These are phyloP conservation scores for Podarcis siculus DNA, from an alignment of 2,797 vertebrate species.

Conservation along the genomic window DNA sequence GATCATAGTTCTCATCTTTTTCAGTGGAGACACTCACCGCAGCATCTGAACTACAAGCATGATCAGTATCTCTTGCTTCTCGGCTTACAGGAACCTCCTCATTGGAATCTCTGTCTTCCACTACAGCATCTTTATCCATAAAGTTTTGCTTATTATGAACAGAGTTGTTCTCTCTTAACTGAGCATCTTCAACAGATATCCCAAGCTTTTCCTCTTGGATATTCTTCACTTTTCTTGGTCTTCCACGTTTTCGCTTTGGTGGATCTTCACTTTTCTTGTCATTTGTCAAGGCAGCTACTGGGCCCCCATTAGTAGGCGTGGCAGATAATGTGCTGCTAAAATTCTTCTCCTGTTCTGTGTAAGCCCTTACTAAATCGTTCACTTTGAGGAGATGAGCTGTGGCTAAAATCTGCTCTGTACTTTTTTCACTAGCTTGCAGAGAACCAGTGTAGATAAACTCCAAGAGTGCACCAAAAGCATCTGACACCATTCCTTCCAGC, in stretches of 20 bases:
- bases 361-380: conserved; percentile 85
- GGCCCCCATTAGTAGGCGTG: conserved; percentile 13
- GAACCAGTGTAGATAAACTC: conserved; percentile 95
- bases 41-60: conserved; percentile 57
- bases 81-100: conserved; percentile 50
- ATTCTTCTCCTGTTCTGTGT: conserved; percentile 75
- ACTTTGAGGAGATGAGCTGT: conserved; percentile 89
- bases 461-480: conserved; percentile 85
- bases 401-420: conserved; percentile 85
- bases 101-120: conserved; percentile 29
- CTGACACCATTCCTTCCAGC: conserved; percentile 87
- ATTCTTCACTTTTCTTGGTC: conserved; percentile 82
- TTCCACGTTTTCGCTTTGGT: conserved; percentile 87
- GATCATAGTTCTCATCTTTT: conserved; percentile 78
- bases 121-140: conserved; percentile 45
- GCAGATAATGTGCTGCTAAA: conserved; percentile 5
- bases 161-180: conserved; percentile 76
- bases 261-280: conserved; percentile 63
- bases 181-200: conserved; percentile 62
- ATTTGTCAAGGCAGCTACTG: conserved; percentile 46
- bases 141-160: conserved; percentile 77
- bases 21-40: conserved; percentile 51
- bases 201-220: conserved; percentile 53
- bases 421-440: conserved; percentile 83
- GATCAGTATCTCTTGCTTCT: conserved; percentile 59